Conservation (phyloP, 2,888 invertebrate species). For the Frankliniella intonsa region DNA sequence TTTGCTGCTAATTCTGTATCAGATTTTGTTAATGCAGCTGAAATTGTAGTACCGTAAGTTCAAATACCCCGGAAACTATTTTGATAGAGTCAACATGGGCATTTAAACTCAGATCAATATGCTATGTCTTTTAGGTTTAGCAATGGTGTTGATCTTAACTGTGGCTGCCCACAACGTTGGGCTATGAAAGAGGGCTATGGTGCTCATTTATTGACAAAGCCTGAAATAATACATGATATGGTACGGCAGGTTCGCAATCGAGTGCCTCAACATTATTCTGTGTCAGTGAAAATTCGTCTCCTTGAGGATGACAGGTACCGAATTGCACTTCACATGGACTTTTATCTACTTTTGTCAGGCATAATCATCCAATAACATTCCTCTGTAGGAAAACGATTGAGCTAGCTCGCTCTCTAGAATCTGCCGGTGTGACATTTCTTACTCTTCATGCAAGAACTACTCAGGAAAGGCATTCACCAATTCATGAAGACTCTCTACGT, state of each 20-base stretch:
- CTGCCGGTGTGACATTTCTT: conserved; percentile 81
- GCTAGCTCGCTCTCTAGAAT: conserved; percentile 72
- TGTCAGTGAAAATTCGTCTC: conserved; percentile 89
- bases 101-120: conserved; percentile 7
- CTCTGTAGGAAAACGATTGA: conserved; percentile 62
- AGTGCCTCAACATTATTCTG: conserved; percentile 65
- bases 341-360: conserved; percentile 14
- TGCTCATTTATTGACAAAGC: conserved; percentile 73
- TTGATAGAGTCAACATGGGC: not conserved
- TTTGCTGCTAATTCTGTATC: conserved; percentile 83
- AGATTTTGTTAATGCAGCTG: conserved; percentile 81
- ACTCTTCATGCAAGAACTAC: conserved; percentile 91
- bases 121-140: conserved; percentile 56
- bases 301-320: conserved; percentile 58
- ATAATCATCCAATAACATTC: not conserved
- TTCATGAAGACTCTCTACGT: conserved; percentile 66
- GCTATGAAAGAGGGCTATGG: conserved; percentile 89
- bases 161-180: conserved; percentile 97
- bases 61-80: conserved; percentile 9
- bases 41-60: conserved; percentile 71
- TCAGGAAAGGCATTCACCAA: conserved; percentile 65
- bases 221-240: conserved; percentile 77
- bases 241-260: conserved; percentile 69
- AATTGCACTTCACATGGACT: conserved; percentile 29
- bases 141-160: conserved; percentile 93